phyloP scores from a whole-genome alignment of 2,797 vertebrate species.

The Oreonectes daqikongensis region DNA sequence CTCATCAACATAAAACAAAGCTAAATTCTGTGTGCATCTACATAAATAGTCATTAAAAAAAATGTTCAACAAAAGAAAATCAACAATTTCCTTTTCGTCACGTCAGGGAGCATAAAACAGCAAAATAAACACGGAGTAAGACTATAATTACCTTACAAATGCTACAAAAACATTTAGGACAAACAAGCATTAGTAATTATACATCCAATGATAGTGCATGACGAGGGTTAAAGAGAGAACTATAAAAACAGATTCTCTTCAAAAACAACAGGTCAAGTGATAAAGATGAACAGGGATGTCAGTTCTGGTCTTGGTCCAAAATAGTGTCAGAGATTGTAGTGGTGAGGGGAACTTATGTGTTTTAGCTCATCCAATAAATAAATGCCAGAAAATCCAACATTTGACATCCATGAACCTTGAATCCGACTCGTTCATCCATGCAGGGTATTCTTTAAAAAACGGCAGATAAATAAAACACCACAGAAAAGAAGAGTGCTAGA shows the following conservation, averaged over 20 bases:
- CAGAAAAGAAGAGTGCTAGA: slow-evolving; percentile 62
- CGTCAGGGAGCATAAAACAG: slow-evolving; percentile 30
- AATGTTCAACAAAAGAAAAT: slow-evolving; percentile 18
- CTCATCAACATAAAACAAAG: slow-evolving; percentile 19
- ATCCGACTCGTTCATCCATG: slow-evolving; percentile 16
- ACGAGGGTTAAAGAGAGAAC: not conserved
- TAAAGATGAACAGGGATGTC: slow-evolving; percentile 29
- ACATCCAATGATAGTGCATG: not conserved
- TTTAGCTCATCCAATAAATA: slow-evolving; percentile 54
- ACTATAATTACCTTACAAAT: slow-evolving; percentile 15
- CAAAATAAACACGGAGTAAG: slow-evolving; percentile 26
- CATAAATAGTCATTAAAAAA: slow-evolving; percentile 33
- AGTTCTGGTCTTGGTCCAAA: slow-evolving; percentile 53
- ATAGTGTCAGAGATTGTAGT: slow-evolving; percentile 54
- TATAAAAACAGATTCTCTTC: slow-evolving; percentile 1
- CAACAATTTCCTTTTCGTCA: slow-evolving; percentile 7
- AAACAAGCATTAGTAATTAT: slow-evolving; percentile 5
- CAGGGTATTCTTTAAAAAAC: slow-evolving; percentile 43
- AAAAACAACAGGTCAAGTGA: slow-evolving; percentile 13
- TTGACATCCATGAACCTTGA: slow-evolving; percentile 53
- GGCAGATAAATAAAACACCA: slow-evolving; percentile 60
- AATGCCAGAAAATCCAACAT: slow-evolving; percentile 53
- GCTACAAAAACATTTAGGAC: slow-evolving; percentile 48
- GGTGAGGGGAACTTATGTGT: slow-evolving; percentile 38
- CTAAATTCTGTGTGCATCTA: not conserved